Evolutionary conservation across 2,797 vertebrate genomes (phyloP).

Genomic region (Microcaecilia unicolor): DNA sequence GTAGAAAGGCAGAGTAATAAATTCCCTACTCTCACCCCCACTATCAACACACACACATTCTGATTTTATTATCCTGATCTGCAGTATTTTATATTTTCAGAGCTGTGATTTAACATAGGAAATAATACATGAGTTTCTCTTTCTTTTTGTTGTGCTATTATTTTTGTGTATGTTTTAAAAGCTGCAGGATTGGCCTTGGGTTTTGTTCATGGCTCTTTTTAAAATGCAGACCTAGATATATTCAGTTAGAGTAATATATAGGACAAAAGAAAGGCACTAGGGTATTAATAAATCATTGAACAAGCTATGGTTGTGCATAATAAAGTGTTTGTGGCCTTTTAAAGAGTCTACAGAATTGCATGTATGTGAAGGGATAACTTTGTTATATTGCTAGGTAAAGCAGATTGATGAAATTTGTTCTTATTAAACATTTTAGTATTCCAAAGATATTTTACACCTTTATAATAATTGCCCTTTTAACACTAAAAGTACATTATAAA

Average conservation of each 20-base stretch:
- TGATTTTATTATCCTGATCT: not conserved
- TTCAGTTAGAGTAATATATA: constrained; percentile 1
- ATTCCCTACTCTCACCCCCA: too few relatives aligned
- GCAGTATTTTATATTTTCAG: not conserved
- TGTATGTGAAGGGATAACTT: too few relatives aligned
- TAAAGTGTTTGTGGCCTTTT: too few relatives aligned
- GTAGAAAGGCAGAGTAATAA: too few relatives aligned
- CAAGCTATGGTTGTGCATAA: not conserved
- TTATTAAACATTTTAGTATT: too few relatives aligned
- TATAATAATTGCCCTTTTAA: too few relatives aligned
- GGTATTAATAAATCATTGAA: constrained; percentile 15
- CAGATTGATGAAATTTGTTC: too few relatives aligned
- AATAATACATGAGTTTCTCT: constrained; percentile 7
- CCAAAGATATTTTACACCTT: too few relatives aligned
- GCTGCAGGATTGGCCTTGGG: constrained; percentile 16
- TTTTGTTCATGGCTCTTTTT: constrained; percentile 12
- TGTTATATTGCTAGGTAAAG: too few relatives aligned
- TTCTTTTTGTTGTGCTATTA: constrained; percentile 8
- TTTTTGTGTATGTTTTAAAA: constrained; percentile 20
- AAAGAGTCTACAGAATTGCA: too few relatives aligned
- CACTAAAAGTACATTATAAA: too few relatives aligned
- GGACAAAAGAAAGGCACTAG: not conserved
- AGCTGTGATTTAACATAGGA: constrained; percentile 7
- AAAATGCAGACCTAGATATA: constrained; percentile 8
- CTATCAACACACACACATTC: too few relatives aligned